Evolutionary conservation across 2,888 invertebrate species (phyloP), one percentile per base, ranked within the genome.

Genomic region (Choreutis nemorana): DNA sequence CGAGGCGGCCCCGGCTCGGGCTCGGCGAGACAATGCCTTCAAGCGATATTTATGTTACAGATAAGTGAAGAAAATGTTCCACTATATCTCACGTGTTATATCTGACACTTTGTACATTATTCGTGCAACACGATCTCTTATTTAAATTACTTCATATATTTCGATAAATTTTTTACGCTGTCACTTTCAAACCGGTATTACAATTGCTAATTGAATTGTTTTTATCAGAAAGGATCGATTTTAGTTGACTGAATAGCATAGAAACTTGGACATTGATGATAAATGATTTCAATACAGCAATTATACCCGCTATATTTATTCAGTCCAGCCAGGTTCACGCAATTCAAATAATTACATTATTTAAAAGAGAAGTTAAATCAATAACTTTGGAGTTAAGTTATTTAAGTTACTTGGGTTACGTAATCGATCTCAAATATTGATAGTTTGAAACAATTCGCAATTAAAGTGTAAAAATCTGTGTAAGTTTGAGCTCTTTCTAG

Each of bases 21-120:
- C 34, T 40, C 45, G 41, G 50, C 56, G 50, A 68, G 63, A 71
- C 67, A 65, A 64, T 66, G 55, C 56, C 38, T 47, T 41, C n/a
- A 45, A 41, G 41, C 42, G 53, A 61, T 62, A 58, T 66, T 66
- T 62, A 63, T 56, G 56, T 49, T 55, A 58, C 55, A 66, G 65
- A 62, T 63, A 62, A 65, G 54, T 52, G 50, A 58, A 49, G 56
- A 52, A 52, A 64, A 62, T 60, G 63, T 58, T 62, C 55, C 56
- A 61, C 62, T 62, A 58, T 59, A 61, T 62, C 58, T 59, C 43
- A 56, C 59, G 53, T 56, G 57, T 49, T 37, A 40, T 37, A 41
- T 44, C 42, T 41, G 33, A 39, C 41, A 48, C 21, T 29, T 50
- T 48, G 48, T 45, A 30, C 28, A 16, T 28, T 28, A 35, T 32